Conservation (phyloP, 2,113 vertebrate species). For the Chloropsis hardwickii region DNA sequence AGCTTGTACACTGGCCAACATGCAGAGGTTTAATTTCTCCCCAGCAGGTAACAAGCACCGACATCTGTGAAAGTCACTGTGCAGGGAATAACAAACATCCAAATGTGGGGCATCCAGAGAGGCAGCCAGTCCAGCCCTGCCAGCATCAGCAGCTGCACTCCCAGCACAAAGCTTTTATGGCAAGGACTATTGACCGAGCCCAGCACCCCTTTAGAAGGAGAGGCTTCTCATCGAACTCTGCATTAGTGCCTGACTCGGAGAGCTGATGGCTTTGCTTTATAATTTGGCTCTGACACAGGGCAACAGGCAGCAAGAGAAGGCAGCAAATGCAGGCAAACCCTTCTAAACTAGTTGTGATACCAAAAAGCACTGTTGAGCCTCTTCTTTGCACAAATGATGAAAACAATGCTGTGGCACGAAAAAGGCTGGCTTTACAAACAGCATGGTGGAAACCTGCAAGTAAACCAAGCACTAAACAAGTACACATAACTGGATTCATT, state of each 20-base stretch:
- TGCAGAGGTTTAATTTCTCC: neutral
- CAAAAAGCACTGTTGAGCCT: neutral
- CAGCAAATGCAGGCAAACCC: neutral
- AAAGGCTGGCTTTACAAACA: neutral
- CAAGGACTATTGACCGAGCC: neutral
- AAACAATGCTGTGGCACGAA: neutral
- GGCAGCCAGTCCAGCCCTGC: neutral
- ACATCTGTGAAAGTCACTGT: neutral
- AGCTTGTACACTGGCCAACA: neutral
- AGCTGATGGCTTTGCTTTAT: neutral
- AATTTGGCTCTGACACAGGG: neutral
- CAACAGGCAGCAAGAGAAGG: neutral
- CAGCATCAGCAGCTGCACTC: neutral
- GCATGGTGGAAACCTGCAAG: neutral
- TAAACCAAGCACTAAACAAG: neutral
- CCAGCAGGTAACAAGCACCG: neutral
- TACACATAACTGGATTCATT: neutral
- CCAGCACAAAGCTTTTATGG: neutral
- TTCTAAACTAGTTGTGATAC: neutral
- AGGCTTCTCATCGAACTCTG: neutral
- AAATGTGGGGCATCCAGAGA: neutral
- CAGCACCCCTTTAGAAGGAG: neutral
- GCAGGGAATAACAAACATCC: neutral
- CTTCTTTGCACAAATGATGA: neutral
- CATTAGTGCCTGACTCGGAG: neutral